Evolutionary conservation across 2,113 vertebrate species (phyloP), one percentile per base, ranked within the genome.

Genomic region (Nannobrachium achirus): DNA sequence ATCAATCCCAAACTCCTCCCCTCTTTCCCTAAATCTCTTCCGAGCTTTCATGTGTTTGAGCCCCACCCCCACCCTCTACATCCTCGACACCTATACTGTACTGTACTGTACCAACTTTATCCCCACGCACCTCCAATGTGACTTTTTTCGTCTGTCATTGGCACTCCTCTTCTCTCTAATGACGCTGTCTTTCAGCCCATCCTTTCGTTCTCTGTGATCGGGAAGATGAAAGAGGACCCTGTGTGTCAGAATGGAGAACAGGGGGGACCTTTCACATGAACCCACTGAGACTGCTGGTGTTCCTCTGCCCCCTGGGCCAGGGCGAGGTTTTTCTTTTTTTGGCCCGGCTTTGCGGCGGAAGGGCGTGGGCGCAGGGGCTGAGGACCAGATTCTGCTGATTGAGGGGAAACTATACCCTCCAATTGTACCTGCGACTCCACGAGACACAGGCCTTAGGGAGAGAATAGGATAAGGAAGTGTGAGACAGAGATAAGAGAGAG

Each of bases 301-400:
- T 85, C 25, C 25, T 33, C 25, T 33, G 25, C 25, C 25, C 25
- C 25, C 25, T 33, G 1, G 25, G 25, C 25, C 25, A 33, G 19
- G 13, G 15, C 4, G 13, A 48, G 13, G 14, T 14, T 25, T 25
- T 25, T 25, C 20, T 25, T 25, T 25, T 25, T 25, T 25, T 25
- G 3, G 13, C 68, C 69, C 2, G 45, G 77, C 63, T 68, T 19
- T 25, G 19, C 46, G 66, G 66, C 44, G 63, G 58, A 56, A 0
- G 71, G 56, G 59, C 55, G 48, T 51, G 50, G 60, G 40, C 62
- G 46, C 56, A 42, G 59, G 56, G 57, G 61, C 48, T 58, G 62
- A 74, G 71, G 83, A 74, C 66, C 79, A 79, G 73, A 84, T 90
- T 90, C 77, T 89, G 90, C 89, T 91, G 89, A 92, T 89, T 87